phyloP scores from a whole-genome alignment of 2,113 vertebrate genomes.

The human region GRCh38 chr15:100056501-100057000 shows the following conservation, averaged over 20 bases:
- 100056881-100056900: not conserved
- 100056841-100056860: not conserved
- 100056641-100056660: too few species aligned
- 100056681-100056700: too few species aligned
- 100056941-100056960: not conserved
- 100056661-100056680: too few species aligned
- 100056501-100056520: too few species aligned
- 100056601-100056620: too few species aligned
- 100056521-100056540: too few species aligned
- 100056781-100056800: not conserved
- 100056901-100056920: not conserved
- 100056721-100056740: not conserved
- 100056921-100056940: accelerated
- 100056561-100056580: too few species aligned
- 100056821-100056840: not conserved
- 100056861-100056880: not conserved
- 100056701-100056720: too few species aligned
- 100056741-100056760: not conserved
- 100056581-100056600: too few species aligned
- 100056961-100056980: not conserved
- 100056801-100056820: not conserved
- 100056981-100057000: not conserved
- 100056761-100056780: not conserved
- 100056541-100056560: too few species aligned
- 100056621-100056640: too few species aligned